Evolutionary conservation across 2,888 invertebrate species (phyloP), one percentile per base, ranked within the genome.

Genomic region (Chesias legatella): DNA sequence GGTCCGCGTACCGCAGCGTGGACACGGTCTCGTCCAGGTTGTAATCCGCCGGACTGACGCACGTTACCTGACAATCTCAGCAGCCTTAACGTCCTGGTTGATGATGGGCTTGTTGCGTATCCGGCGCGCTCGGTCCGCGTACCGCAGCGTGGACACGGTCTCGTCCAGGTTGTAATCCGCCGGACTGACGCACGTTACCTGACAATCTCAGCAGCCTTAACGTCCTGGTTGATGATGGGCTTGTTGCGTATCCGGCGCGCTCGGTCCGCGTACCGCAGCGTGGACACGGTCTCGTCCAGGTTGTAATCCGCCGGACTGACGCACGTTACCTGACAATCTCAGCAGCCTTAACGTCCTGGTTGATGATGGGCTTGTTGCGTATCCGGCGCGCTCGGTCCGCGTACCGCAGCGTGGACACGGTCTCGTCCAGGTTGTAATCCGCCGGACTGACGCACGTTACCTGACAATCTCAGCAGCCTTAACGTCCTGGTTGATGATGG

Each of bases 391-490:
- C 96, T 7, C 95, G 89, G 75, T 97, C 96, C 0, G 97, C 97
- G 70, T 98, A 98, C 0, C 96, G 89, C 21, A 98, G 76, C 0
- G 98, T 98, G 23, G 95, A 97, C 0, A 97, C 69, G 0, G 97
- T 96, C 83, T 98, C 98, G 48, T 96, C 95, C 32, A 95, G 75
- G 69, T 94, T 94, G 54, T 94, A 94, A 70, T 94, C 94, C 0
- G 98, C 97, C 0, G 98, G 98, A 67, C 97, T 97, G 0, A 98
- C 93, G 73, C 98, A 98, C 0, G 98, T 98, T 41, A 98, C 94
- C 98, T 78, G 46, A 91, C 90, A 6, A 97, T 93, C 83, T 97
- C 96, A 0, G 95, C 94, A 0, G 91, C 90, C 60, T 92, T 92
- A 0, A 94, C 93, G 78, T 96, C 96, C 67, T 94, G 92, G 79